Percentiles rank a stretch among this genome's conserved stretches.
Evolutionary conservation across 2,797 vertebrate species (phyloP).

Genomic region (Neomorphus geoffroyi): DNA sequence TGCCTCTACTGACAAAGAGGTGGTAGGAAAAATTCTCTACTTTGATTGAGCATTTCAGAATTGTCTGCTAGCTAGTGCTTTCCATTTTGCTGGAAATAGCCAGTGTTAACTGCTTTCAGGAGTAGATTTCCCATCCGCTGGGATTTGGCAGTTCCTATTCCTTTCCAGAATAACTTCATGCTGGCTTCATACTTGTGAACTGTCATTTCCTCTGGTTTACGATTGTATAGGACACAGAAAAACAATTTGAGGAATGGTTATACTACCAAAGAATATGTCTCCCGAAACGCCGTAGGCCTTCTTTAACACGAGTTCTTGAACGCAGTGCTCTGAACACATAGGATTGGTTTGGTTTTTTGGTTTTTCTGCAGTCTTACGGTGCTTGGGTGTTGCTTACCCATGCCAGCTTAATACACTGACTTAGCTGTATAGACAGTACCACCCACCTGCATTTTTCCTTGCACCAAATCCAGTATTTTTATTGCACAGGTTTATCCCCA

Average conservation of each 20-base stretch:
- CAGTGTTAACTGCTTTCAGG: not conserved
- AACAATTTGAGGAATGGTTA: not conserved
- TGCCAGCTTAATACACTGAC: not conserved
- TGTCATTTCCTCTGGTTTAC: not conserved
- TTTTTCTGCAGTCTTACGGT: rapidly evolving
- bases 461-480: not conserved
- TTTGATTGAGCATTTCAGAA: not conserved
- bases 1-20: not conserved
- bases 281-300: not conserved
- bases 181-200: not conserved
- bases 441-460: not conserved
- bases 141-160: not conserved
- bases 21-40: not conserved
- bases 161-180: not conserved
- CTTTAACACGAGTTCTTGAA: not conserved
- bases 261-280: not conserved
- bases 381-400: not conserved
- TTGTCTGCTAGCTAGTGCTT: not conserved
- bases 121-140: not conserved
- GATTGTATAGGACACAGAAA: not conserved
- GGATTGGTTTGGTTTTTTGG: not conserved
- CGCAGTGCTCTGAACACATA: not conserved
- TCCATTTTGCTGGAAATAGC: not conserved
- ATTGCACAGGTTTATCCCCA: not conserved
- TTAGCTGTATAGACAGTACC: not conserved